Percentiles rank a stretch among this genome's conserved stretches.
phyloP scores from a whole-genome alignment of 2,797 vertebrate genomes.

The Tokudaia muenninki region DNA sequence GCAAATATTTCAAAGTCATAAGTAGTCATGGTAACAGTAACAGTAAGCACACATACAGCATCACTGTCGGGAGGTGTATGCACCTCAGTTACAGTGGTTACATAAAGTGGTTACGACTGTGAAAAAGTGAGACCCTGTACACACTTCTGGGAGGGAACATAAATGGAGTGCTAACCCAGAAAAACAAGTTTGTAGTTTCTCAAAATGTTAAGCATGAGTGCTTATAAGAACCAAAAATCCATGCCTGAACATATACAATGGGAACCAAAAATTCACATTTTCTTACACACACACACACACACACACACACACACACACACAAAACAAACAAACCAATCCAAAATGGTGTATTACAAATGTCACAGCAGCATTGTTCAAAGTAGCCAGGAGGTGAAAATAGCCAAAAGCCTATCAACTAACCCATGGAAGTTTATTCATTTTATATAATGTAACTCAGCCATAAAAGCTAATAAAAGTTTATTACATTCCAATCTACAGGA shows the following conservation, averaged over 20 bases:
- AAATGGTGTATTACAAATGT: background rate
- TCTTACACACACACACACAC: background rate
- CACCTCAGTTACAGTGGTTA: background rate
- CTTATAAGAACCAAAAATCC: background rate
- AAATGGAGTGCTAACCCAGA: background rate
- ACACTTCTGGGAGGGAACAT: background rate
- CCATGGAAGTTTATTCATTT: constrained; percentile 12
- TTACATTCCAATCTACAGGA: background rate
- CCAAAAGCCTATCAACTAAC: background rate
- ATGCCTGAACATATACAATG: background rate
- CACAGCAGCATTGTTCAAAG: background rate
- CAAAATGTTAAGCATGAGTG: background rate
- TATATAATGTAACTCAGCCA: background rate
- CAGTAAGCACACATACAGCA: background rate
- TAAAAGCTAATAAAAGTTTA: background rate
- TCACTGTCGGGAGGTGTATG: constrained; percentile 2
- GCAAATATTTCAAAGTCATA: constrained; percentile 53
- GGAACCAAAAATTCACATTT: background rate
- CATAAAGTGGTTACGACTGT: background rate
- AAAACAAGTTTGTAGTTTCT: constrained; percentile 28
- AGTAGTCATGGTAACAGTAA: background rate
- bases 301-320: background rate
- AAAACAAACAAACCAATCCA: background rate
- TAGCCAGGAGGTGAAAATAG: background rate
- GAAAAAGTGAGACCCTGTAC: background rate